Percentiles rank a stretch among this genome's conserved stretches.
phyloP scores from a whole-genome alignment of 2,888 invertebrate genomes.

The Leptopilina drosophilae region DNA sequence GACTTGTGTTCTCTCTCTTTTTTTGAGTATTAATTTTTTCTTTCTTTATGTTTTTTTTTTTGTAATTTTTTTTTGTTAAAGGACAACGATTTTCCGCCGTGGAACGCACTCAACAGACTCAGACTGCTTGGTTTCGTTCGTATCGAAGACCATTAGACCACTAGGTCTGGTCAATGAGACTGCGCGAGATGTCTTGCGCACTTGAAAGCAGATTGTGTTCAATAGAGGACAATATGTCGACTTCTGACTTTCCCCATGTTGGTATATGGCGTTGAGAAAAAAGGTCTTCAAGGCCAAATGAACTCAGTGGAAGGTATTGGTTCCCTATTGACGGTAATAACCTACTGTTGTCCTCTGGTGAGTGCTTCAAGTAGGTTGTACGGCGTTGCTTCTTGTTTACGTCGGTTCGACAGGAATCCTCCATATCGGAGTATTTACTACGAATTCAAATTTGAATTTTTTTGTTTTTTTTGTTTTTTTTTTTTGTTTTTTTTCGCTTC shows the following conservation, averaged over 20 bases:
- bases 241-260: conserved; percentile 62
- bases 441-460: no score
- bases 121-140: conserved; percentile 59
- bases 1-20: not conserved
- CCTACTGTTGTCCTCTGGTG: conserved; percentile 8
- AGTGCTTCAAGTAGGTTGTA: not conserved
- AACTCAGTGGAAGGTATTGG: not conserved
- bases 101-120: conserved; percentile 54
- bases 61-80: not conserved
- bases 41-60: no score
- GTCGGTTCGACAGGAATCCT: conserved; percentile 1
- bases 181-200: conserved; percentile 72
- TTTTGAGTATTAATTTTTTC: no score
- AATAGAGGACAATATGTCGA: conserved; percentile 65
- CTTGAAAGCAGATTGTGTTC: conserved; percentile 61
- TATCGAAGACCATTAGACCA: conserved; percentile 61
- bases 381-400: not conserved
- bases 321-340: not conserved
- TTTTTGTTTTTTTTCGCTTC: no score
- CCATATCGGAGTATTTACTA: not conserved
- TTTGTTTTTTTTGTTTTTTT: no score
- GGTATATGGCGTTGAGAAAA: not conserved
- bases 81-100: conserved; percentile 26
- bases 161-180: conserved; percentile 72
- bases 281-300: not conserved